Conservation (phyloP, 2,113 vertebrate genomes). For the Otus sunia region DNA sequence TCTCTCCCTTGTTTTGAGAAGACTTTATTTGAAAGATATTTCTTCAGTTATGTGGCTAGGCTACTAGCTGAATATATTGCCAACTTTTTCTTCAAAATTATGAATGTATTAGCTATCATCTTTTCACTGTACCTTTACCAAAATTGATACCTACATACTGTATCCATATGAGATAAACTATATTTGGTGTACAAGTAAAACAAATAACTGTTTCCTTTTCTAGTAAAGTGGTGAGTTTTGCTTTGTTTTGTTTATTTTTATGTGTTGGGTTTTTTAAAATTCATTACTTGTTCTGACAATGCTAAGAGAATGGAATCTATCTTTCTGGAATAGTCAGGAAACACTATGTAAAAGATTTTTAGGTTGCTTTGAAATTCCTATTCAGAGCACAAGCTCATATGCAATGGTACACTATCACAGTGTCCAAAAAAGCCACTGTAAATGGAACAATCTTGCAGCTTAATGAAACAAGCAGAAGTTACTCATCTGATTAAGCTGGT, state of each 20-base stretch:
- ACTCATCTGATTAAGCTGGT: background rate
- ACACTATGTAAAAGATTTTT: background rate
- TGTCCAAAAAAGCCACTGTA: background rate
- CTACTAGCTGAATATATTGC: background rate
- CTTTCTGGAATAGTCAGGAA: background rate
- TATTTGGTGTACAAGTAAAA: background rate
- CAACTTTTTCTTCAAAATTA: background rate
- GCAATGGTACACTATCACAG: background rate
- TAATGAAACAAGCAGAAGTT: slow-evolving; percentile 17
- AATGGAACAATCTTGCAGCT: background rate
- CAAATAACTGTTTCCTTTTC: background rate
- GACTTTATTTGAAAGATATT: background rate
- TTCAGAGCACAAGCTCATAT: background rate
- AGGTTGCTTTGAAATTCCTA: slow-evolving; percentile 8
- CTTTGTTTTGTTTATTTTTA: background rate
- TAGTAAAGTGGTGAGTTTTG: background rate
- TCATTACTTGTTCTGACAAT: background rate
- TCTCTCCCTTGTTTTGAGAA: background rate
- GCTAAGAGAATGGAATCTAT: background rate
- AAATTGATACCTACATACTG: background rate
- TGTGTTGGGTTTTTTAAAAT: background rate
- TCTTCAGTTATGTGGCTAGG: background rate
- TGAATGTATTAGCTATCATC: background rate
- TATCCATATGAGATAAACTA: background rate
- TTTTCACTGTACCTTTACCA: background rate